These are phyloP conservation scores for Dromiciops gliroides DNA, from an alignment of 2,113 vertebrate genomes.

Conservation along the genomic window DNA sequence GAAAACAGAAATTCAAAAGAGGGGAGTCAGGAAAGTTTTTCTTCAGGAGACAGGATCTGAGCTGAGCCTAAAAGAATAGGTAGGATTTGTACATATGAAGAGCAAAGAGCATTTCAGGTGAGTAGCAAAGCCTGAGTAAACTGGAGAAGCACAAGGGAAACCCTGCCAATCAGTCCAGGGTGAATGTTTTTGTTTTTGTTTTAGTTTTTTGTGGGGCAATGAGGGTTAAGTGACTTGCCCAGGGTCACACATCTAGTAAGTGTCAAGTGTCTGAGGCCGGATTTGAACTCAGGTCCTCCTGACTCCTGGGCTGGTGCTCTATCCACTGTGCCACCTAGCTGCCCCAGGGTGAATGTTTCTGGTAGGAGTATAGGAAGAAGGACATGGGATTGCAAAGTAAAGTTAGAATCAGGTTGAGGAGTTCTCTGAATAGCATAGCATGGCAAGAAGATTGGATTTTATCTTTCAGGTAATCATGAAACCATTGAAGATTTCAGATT, in stretches of 20 bases:
- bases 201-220: no score
- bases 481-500: background rate
- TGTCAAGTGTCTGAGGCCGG: no score
- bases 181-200: background rate
- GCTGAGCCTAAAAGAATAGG: background rate
- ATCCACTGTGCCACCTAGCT: no score
- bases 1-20: background rate
- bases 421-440: background rate
- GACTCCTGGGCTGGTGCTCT: no score
- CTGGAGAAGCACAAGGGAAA: background rate
- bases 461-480: background rate
- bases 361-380: background rate
- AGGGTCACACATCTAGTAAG: no score
- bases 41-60: background rate
- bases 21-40: background rate
- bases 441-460: constrained; percentile 5
- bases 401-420: constrained; percentile 1
- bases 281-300: no score
- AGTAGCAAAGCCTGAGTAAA: background rate
- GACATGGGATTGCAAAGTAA: background rate
- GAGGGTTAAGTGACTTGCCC: no score
- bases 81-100: background rate
- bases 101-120: background rate
- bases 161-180: background rate
- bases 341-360: background rate